phyloP scores from a whole-genome alignment of 2,888 invertebrate genomes.

The Drosophila neonasuta region DNA sequence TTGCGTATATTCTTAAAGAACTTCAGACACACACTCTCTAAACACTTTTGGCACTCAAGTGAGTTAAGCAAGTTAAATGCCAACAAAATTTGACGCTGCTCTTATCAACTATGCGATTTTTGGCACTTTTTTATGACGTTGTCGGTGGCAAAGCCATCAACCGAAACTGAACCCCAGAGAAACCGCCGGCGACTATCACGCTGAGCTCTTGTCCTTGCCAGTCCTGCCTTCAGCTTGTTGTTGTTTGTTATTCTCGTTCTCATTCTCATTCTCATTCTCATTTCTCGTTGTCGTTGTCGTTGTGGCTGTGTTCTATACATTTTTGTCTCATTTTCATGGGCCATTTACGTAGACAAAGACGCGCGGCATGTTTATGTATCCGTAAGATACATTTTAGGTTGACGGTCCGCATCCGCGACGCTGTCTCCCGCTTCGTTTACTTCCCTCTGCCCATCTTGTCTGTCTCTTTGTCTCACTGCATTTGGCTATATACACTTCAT shows the following conservation, averaged over 20 bases:
- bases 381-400: constrained; percentile 71
- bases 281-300: constrained; percentile 38
- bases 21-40: neutral
- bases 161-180: constrained; percentile 26
- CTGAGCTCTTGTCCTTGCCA: constrained; percentile 51
- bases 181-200: constrained; percentile 56
- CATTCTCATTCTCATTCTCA: constrained; percentile 56
- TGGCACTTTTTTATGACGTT: constrained; percentile 68
- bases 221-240: constrained; percentile 28
- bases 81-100: constrained; percentile 47
- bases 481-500: constrained; percentile 34
- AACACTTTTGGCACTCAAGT: constrained; percentile 6
- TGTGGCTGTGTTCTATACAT: constrained; percentile 57
- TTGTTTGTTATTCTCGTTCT: constrained; percentile 24
- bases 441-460: constrained; percentile 17
- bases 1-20: neutral
- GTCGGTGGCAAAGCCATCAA: constrained; percentile 46
- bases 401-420: constrained; percentile 45
- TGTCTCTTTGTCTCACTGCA: constrained; percentile 40
- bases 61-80: constrained; percentile 9
- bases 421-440: constrained; percentile 34
- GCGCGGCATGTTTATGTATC: constrained; percentile 72
- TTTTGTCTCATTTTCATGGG: constrained; percentile 75
- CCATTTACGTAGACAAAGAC: constrained; percentile 76
- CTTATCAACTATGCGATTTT: constrained; percentile 72